Conservation (phyloP, 2,113 vertebrate species). For the Corvus moneduloides region DNA sequence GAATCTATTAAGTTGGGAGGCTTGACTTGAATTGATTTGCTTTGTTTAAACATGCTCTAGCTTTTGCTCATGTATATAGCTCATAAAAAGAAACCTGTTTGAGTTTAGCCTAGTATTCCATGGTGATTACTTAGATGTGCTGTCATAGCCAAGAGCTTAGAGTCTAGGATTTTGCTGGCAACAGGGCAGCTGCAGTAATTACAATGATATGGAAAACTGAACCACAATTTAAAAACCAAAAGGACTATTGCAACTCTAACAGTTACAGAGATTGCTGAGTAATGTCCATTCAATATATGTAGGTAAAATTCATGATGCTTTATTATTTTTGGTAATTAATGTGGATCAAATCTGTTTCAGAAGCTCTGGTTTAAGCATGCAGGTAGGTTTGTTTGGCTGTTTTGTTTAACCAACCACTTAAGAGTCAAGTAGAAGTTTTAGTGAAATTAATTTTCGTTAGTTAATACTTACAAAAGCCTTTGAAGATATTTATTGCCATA, state of each 20-base stretch:
- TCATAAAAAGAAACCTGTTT: conserved; percentile 59
- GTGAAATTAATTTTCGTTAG: conserved; percentile 34
- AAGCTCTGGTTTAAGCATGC: not conserved
- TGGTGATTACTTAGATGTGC: conserved; percentile 40
- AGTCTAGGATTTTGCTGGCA: conserved; percentile 46
- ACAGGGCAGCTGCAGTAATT: conserved; percentile 29
- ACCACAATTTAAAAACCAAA: conserved; percentile 40
- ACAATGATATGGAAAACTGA: conserved; percentile 39
- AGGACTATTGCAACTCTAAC: not conserved
- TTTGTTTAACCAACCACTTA: conserved; percentile 17
- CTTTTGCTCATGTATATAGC: conserved; percentile 54
- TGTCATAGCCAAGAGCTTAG: conserved; percentile 42
- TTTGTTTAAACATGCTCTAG: conserved; percentile 65
- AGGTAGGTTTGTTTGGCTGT: not conserved
- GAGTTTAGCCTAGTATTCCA: conserved; percentile 41
- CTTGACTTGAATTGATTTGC: conserved; percentile 50
- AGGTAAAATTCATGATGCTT: not conserved
- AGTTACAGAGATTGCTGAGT: conserved; percentile 1
- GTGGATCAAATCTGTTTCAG: conserved; percentile 6
- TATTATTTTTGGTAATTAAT: conserved; percentile 1
- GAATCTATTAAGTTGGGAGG: conserved; percentile 40
- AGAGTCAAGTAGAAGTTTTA: conserved; percentile 20
- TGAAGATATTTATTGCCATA: conserved; percentile 51
- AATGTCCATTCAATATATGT: not conserved
- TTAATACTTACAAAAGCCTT: conserved; percentile 17